phyloP scores from a whole-genome alignment of 1,140 invertebrate species.

The Saccostrea glomerata region DNA sequence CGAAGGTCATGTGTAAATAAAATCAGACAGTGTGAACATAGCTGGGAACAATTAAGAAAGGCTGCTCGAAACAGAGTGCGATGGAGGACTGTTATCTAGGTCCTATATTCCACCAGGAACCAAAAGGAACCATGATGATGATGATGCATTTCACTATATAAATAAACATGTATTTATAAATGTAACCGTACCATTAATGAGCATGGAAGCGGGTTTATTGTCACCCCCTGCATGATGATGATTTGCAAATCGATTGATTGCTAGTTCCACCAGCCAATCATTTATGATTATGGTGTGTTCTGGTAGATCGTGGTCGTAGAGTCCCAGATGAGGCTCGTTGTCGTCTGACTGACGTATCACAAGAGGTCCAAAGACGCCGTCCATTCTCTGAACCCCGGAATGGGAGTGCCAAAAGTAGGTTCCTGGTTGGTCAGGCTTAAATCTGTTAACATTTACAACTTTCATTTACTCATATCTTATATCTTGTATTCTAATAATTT shows the following conservation, averaged over 20 bases:
- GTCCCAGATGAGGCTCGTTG: constrained; percentile 59
- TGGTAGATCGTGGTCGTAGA: constrained; percentile 68
- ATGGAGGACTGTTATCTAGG: too few relatives aligned
- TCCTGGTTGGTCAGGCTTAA: constrained; percentile 81
- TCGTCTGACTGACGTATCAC: constrained; percentile 60
- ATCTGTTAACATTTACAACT: constrained; percentile 56
- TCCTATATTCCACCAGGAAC: too few relatives aligned
- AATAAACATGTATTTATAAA: too few relatives aligned
- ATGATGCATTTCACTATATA: too few relatives aligned
- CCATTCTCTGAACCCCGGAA: constrained; percentile 89
- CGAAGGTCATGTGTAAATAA: too few relatives aligned
- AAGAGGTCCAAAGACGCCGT: constrained; percentile 82
- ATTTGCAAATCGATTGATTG: constrained; percentile 59
- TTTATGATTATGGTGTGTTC: constrained; percentile 67
- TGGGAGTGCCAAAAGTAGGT: constrained; percentile 96
- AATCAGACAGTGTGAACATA: too few relatives aligned
- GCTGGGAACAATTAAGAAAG: too few relatives aligned
- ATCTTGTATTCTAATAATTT: too few relatives aligned
- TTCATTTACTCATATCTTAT: too few relatives aligned
- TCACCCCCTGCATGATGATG: constrained; percentile 63
- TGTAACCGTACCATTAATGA: constrained; percentile 67
- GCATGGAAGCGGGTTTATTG: constrained; percentile 77
- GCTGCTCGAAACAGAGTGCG: too few relatives aligned
- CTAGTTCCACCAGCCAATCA: constrained; percentile 66
- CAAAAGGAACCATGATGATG: too few relatives aligned